Conservation (phyloP, 2,797 vertebrate genomes). For the Sebastes diploproa region DNA sequence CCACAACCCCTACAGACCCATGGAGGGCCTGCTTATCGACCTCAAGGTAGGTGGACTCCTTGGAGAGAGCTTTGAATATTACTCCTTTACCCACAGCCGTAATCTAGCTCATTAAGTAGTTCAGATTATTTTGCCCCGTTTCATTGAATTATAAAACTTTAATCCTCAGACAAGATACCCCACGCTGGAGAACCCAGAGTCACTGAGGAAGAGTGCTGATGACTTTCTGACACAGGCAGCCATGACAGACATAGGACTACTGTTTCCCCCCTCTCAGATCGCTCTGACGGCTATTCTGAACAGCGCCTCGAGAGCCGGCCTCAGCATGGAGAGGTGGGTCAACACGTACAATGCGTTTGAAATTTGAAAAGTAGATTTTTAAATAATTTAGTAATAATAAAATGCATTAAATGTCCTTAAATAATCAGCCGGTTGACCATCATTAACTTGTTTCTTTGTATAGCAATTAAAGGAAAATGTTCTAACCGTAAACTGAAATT, state of each 20-base stretch:
- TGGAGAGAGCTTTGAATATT: too few species aligned
- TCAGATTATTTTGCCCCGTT: neutral
- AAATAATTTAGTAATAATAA: neutral
- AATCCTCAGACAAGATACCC: constrained; percentile 90
- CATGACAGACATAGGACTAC: constrained; percentile 90
- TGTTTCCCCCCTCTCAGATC: constrained; percentile 94
- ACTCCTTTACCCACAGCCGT: accelerated
- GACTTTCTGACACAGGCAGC: constrained; percentile 92
- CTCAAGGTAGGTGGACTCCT: constrained; percentile 84
- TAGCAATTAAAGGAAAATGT: neutral
- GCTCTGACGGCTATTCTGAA: constrained; percentile 91
- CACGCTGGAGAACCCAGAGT: constrained; percentile 91
- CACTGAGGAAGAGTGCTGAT: constrained; percentile 91
- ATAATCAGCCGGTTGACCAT: neutral
- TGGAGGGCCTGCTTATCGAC: constrained; percentile 97
- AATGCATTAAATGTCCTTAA: neutral
- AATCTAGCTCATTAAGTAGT: neutral
- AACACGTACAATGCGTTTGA: neutral
- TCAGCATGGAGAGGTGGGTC: constrained; percentile 92
- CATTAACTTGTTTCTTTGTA: neutral
- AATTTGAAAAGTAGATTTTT: neutral
- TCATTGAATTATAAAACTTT: neutral
- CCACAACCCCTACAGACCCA: constrained; percentile 94
- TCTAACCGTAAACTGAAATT: neutral
- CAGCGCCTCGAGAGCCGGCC: constrained; percentile 89